A percentile compares a stretch with the other conserved stretches of the same genome.
Evolutionary conservation across 2,113 vertebrate species (phyloP).

Genomic region (Percopsis transmontana): DNA sequence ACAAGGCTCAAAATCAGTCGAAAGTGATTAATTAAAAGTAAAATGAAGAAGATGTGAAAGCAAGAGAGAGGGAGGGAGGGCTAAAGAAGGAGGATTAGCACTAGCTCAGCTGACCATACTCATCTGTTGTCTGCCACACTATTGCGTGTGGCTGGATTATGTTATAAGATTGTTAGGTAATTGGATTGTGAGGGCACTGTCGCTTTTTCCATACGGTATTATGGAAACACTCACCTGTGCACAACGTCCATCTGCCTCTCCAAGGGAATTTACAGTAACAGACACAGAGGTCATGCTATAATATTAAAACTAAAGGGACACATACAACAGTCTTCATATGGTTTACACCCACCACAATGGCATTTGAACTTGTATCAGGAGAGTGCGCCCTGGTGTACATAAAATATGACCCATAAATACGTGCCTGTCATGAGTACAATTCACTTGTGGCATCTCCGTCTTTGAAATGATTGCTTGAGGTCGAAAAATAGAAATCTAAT

Average conservation of each 20-base stretch:
- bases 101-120: constrained; percentile 32
- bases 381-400: neutral
- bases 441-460: neutral
- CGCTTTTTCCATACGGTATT: constrained; percentile 44
- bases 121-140: constrained; percentile 11
- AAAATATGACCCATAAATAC: neutral
- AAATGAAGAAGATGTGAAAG: neutral
- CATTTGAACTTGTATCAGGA: neutral
- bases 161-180: constrained; percentile 45
- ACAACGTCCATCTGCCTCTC: constrained; percentile 12
- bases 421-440: neutral
- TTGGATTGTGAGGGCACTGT: constrained; percentile 51
- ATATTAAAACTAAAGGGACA: neutral
- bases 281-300: neutral
- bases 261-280: neutral
- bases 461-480: neutral
- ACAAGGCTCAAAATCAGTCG: too few relatives aligned
- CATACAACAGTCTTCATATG: constrained; percentile 1
- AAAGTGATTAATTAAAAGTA: neutral
- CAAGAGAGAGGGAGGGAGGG: neutral
- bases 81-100: constrained; percentile 7
- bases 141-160: constrained; percentile 37
- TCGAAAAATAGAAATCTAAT: too few relatives aligned
- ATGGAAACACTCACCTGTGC: constrained; percentile 34
- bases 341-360: neutral